Percentiles rank a stretch among this genome's conserved stretches.
phyloP scores from a whole-genome alignment of 2,888 invertebrate genomes.

The Epinotia bilunana region DNA sequence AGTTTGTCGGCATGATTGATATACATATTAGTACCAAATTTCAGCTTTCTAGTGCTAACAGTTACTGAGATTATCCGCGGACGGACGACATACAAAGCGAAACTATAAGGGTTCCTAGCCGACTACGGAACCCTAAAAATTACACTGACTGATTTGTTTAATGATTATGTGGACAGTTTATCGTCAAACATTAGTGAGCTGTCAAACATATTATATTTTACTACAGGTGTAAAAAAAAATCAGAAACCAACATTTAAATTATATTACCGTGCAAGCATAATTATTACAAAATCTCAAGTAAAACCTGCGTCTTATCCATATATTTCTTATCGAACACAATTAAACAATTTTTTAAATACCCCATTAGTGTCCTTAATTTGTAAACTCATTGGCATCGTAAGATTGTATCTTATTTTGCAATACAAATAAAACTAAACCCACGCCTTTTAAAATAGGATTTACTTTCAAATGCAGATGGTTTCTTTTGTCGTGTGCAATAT shows the following conservation, averaged over 20 bases:
- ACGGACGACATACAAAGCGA: too few species aligned
- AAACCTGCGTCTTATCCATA: constrained; percentile 46
- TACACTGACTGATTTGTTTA: too few species aligned
- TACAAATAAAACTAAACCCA: not conserved
- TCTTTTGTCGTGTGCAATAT: constrained; percentile 41
- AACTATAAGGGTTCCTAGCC: too few species aligned
- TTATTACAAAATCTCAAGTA: not conserved
- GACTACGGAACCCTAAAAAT: too few species aligned
- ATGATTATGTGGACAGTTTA: too few species aligned
- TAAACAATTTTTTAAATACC: constrained; percentile 56
- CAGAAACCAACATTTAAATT: too few species aligned
- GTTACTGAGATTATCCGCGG: too few species aligned
- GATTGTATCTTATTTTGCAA: constrained; percentile 41
- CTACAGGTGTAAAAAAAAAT: too few species aligned
- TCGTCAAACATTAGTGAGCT: not conserved
- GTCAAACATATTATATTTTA: not conserved
- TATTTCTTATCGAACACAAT: constrained; percentile 48
- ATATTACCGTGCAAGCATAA: too few species aligned
- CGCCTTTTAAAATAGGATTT: not conserved
- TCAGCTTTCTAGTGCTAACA: too few species aligned
- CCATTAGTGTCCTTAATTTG: constrained; percentile 58
- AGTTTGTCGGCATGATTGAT: too few species aligned
- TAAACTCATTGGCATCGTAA: constrained; percentile 46
- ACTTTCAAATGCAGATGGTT: not conserved
- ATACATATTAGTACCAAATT: too few species aligned